phyloP scores from a whole-genome alignment of 2,888 invertebrate species.

The Criorhina ranunculi region DNA sequence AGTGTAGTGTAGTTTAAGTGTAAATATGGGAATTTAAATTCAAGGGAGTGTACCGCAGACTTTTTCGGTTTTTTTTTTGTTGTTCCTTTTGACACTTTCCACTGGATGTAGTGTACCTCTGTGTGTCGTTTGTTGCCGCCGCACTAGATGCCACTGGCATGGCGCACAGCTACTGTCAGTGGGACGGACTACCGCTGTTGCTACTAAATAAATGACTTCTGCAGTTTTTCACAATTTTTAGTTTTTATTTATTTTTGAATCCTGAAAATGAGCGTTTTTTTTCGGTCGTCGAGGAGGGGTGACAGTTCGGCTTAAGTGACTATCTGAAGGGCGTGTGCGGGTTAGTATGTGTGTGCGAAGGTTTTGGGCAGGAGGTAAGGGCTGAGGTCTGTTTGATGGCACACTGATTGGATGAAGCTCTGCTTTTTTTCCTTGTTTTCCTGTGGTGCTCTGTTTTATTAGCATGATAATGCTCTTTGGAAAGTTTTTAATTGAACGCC shows the following conservation, averaged over 20 bases:
- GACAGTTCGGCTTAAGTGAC: conserved; percentile 21
- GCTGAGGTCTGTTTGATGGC: conserved; percentile 8
- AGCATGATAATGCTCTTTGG: conserved; percentile 45
- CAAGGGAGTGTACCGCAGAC: conserved; percentile 52
- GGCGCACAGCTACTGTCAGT: not conserved
- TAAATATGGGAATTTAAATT: conserved; percentile 67
- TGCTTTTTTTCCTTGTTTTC: conserved; percentile 8
- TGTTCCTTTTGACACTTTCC: not conserved
- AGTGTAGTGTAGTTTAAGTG: conserved; percentile 56
- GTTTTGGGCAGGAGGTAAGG: not conserved
- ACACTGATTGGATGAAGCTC: conserved; percentile 29
- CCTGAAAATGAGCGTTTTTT: not conserved
- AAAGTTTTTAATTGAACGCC: conserved; percentile 63
- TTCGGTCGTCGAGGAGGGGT: not conserved
- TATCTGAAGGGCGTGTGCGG: conserved; percentile 19
- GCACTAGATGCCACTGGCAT: conserved; percentile 2
- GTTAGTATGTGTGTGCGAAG: not conserved
- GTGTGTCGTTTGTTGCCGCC: conserved; percentile 2
- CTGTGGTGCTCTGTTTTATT: conserved; percentile 40
- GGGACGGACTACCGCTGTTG: not conserved
- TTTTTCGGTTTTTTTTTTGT: not conserved
- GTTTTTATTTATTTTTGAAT: conserved; percentile 13
- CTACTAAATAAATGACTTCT: conserved; percentile 47
- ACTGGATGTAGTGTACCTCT: not conserved
- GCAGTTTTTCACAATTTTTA: conserved; percentile 42